These are phyloP conservation scores for Herpetotheres cachinnans DNA, from an alignment of 2,113 vertebrate genomes.

Conservation along the genomic window DNA sequence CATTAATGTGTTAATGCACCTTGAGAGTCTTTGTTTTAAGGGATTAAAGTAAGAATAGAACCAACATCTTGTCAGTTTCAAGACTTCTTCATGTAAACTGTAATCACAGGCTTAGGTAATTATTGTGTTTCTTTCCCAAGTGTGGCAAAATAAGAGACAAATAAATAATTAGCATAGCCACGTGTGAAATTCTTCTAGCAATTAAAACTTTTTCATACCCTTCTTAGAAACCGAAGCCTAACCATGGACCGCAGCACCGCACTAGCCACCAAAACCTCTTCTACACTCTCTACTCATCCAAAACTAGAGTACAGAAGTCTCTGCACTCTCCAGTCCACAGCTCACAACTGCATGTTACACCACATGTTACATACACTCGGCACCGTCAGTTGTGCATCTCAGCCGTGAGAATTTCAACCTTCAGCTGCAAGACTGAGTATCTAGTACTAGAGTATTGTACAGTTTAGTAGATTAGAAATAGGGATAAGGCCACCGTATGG, in stretches of 20 bases:
- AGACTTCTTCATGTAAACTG: background rate
- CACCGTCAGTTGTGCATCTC: background rate
- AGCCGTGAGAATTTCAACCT: background rate
- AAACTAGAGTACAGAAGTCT: background rate
- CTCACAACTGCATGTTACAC: background rate
- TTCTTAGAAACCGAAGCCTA: background rate
- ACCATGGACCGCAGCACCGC: background rate
- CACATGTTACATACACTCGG: accelerated
- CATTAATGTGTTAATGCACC: background rate
- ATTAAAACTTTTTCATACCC: background rate
- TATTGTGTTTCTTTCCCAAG: background rate
- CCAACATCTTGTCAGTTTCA: background rate
- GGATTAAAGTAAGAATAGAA: background rate
- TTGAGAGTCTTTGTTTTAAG: background rate
- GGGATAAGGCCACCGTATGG: background rate
- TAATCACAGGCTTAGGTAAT: background rate
- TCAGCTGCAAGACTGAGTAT: background rate
- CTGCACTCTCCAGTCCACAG: background rate
- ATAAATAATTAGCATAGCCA: background rate
- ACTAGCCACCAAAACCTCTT: background rate
- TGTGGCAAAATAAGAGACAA: background rate
- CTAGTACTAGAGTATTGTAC: background rate
- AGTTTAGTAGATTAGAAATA: background rate
- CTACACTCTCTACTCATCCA: background rate
- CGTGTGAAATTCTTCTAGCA: background rate